A percentile compares a stretch with the other conserved stretches of the same genome.
Evolutionary conservation across 2,113 vertebrate genomes (phyloP).

Genomic region (Lampris incognitus): DNA sequence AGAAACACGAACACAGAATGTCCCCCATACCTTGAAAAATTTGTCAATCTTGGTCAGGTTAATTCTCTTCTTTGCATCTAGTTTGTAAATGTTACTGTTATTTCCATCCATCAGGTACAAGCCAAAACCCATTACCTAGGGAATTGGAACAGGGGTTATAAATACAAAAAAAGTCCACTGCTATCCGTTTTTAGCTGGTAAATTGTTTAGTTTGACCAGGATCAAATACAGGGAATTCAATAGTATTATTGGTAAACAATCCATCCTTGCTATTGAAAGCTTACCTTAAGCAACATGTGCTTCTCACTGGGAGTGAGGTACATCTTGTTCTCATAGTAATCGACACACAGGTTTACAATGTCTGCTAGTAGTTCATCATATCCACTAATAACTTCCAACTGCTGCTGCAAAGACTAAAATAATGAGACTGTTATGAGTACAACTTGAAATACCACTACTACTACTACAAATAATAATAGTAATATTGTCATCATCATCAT

Average conservation of each 20-base stretch:
- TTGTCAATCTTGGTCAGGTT: conserved; percentile 98
- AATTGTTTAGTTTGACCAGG: background rate
- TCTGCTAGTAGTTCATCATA: conserved; percentile 97
- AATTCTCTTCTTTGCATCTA: conserved; percentile 98
- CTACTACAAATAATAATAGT: background rate
- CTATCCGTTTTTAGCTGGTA: background rate
- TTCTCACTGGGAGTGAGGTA: conserved; percentile 96
- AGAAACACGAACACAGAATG: background rate
- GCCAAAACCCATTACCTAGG: conserved; percentile 97
- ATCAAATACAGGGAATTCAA: background rate
- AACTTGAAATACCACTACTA: background rate
- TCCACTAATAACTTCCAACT: conserved; percentile 95
- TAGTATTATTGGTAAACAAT: background rate
- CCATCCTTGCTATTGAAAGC: conserved; percentile 14
- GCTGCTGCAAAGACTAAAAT: conserved; percentile 93
- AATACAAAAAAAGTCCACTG: background rate
- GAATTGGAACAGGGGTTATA: background rate
- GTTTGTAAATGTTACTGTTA: conserved; percentile 97
- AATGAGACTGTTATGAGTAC: background rate
- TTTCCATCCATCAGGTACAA: conserved; percentile 97
- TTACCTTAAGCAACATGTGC: conserved; percentile 97
- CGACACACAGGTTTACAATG: conserved; percentile 96
- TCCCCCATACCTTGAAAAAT: conserved; percentile 91
- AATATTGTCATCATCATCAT: background rate
- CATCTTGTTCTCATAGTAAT: conserved; percentile 99